Evolutionary conservation across 2,113 vertebrate genomes (phyloP).

Genomic region (Felis catus): DNA sequence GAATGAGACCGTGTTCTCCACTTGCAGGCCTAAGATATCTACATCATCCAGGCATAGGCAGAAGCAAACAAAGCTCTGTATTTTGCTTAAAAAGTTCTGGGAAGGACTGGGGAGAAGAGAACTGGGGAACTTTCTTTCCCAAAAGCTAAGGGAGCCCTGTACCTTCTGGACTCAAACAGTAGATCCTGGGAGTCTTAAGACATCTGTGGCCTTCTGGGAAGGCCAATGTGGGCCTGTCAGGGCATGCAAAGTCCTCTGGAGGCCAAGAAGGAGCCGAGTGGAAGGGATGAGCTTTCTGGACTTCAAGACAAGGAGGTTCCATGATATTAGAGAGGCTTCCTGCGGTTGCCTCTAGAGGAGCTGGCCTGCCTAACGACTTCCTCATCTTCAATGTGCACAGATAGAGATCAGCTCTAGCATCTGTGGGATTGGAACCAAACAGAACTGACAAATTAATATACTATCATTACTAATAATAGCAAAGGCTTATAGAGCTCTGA

Average conservation of each 20-base stretch:
- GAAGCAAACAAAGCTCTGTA: background rate
- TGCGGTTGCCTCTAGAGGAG: background rate
- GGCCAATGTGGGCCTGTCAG: background rate
- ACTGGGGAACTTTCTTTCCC: background rate
- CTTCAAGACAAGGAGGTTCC: background rate
- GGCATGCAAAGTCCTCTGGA: background rate
- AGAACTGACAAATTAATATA: background rate
- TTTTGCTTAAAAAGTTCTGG: background rate
- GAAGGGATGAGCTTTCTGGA: background rate
- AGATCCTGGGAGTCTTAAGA: background rate
- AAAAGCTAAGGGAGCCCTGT: background rate
- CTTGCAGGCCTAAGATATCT: background rate
- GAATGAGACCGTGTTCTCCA: background rate
- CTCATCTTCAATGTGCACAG: background rate
- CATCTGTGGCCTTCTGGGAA: background rate
- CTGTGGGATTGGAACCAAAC: background rate
- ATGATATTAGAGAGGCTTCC: background rate
- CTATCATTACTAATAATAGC: background rate
- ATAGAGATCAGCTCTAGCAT: background rate
- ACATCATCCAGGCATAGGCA: background rate
- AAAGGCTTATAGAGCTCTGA: background rate
- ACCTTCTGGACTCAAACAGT: background rate
- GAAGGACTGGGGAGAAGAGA: background rate
- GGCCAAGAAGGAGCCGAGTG: background rate
- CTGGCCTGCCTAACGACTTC: background rate